Base-by-base conservation (phyloP, 64 coral and sea anemone genomes). In the Montipora capricornis region DNA sequence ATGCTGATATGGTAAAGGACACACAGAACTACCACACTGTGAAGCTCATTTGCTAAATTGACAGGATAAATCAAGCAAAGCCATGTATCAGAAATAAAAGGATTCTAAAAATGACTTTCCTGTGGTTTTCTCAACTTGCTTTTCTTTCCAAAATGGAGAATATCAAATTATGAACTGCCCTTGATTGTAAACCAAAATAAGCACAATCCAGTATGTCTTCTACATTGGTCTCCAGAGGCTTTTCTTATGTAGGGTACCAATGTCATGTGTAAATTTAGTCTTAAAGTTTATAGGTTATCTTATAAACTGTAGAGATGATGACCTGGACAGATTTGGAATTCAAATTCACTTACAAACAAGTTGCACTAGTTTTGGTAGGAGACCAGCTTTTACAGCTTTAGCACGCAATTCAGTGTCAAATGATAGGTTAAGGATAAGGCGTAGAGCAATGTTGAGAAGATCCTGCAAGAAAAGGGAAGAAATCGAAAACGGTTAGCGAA, bases 1-100 rank as follows among this genome's bases (percentile, higher is more conserved):
- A 98, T 98, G 46, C 97, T 98, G 88, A 98, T 95, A 52, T 98
- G 97, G 47, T 98, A 98, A 29, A 98, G 78, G 52, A 98, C 96
- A 69, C 97, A 98, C 49, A 98, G 89, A 5, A 98, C 94, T 20
- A 98, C 94, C 19, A 98, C 91, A 92, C 94, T 93, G 73, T 98
- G 97, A 64, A 96, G 86, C 49, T 98, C 97, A 86, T 95, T 98
- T 49, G 95, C 95, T 96, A 58, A 8, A 90, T 20, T 47, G 29
- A 58, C 13, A 91, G n/a, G 44, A 15, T 29, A 2, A 74, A 49
- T 8, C 53, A 57, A 8, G 6, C 11, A 57, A 57, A 57, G 53
- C 11, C 11, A 22, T 52, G 15, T 5, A 49, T 29, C n/a, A 87
- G 15, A 73, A 20, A 68, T 11, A 47, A 10, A 84, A 15, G n/a